A percentile compares a stretch with the other conserved stretches of the same genome.
phyloP scores from a whole-genome alignment of 2,113 vertebrate species.

The Campylomormyrus numenius region DNA sequence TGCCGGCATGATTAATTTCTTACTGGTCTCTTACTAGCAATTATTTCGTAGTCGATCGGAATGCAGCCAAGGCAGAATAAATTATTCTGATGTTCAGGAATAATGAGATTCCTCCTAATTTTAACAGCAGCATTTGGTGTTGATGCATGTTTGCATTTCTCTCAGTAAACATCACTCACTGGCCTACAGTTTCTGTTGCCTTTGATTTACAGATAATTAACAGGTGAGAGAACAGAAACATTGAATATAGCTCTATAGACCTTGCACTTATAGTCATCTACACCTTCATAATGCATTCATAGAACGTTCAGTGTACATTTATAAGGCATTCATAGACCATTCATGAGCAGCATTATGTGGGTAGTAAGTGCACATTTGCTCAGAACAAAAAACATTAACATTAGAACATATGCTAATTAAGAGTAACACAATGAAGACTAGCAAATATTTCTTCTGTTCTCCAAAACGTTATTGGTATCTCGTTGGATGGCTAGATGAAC shows the following conservation, averaged over 20 bases:
- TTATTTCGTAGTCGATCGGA: background rate
- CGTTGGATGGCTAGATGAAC: background rate
- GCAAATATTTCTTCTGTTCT: background rate
- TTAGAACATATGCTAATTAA: background rate
- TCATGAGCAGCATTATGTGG: background rate
- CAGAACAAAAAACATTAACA: background rate
- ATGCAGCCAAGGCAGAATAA: background rate
- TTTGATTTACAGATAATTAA: background rate
- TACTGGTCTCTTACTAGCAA: background rate
- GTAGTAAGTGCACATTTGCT: background rate
- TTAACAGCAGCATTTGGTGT: background rate
- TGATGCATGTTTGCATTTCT: conserved; percentile 1
- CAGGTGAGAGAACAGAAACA: background rate
- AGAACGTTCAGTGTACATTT: background rate
- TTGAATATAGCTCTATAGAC: background rate
- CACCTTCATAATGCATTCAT: background rate
- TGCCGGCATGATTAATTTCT: background rate
- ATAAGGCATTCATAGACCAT: background rate
- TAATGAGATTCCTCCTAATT: conserved; percentile 1
- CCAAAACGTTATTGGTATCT: background rate
- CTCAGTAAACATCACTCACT: background rate
- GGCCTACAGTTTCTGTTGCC: background rate
- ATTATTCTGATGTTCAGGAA: background rate
- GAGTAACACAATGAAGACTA: background rate
- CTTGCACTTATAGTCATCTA: background rate